Percentiles rank a stretch among this genome's conserved stretches.
These are phyloP conservation scores for Thermophis baileyi DNA, from an alignment of 2,113 vertebrate genomes.

Conservation along the genomic window DNA sequence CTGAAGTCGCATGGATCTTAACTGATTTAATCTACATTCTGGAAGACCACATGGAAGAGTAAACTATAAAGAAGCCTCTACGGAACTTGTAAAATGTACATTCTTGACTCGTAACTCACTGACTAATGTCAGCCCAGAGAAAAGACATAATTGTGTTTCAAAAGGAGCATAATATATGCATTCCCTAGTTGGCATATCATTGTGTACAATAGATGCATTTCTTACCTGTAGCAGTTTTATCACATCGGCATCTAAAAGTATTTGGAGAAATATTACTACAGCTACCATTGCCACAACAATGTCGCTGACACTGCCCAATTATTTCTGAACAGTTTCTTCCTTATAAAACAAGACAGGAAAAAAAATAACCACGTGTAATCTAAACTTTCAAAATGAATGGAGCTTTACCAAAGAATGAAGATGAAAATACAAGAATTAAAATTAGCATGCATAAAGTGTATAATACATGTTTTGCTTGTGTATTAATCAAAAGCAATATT, in stretches of 20 bases:
- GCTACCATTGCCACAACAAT: constrained; percentile 68
- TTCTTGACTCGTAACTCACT: not conserved
- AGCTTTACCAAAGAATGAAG: not conserved
- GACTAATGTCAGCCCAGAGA: not conserved
- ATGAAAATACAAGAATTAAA: not conserved
- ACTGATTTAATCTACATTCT: not conserved
- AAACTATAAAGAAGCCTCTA: not conserved
- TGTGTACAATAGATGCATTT: not conserved
- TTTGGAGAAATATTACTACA: constrained; percentile 64
- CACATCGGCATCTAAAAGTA: constrained; percentile 73
- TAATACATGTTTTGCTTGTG: not conserved
- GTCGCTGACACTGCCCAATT: constrained; percentile 68
- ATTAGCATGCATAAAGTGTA: not conserved
- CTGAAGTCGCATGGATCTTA: not conserved
- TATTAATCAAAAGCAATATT: not conserved
- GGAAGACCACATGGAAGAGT: not conserved
- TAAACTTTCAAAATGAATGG: not conserved
- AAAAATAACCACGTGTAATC: not conserved
- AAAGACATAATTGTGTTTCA: not conserved
- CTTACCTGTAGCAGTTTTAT: constrained; percentile 73
- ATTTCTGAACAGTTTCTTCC: constrained; percentile 79
- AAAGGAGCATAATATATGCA: not conserved
- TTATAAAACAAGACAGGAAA: constrained; percentile 46
- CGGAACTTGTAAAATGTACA: not conserved
- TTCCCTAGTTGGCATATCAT: not conserved